Evolutionary conservation across 2,113 vertebrate genomes (phyloP).

Genomic region (Anser cygnoides): DNA sequence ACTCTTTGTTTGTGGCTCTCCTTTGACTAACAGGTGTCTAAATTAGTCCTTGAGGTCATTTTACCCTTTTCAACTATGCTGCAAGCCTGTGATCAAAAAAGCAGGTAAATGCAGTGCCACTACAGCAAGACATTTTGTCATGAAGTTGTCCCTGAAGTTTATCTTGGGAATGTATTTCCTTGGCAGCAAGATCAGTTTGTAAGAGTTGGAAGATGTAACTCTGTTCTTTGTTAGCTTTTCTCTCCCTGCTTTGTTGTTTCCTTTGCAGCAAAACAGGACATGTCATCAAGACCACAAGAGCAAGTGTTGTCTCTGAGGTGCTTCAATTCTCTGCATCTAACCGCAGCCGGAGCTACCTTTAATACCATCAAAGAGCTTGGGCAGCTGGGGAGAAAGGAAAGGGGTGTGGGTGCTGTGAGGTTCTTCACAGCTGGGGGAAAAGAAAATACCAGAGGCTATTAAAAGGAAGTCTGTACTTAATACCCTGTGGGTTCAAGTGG

Average conservation of each 20-base stretch:
- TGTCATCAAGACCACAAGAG: neutral
- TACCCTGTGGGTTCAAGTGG: neutral
- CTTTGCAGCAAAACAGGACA: neutral
- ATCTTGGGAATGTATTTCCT: fast-evolving
- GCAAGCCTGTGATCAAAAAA: neutral
- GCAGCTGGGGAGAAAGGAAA: neutral
- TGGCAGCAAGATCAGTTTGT: neutral
- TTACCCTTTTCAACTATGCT: fast-evolving
- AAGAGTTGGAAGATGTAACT: fast-evolving
- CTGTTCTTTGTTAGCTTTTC: neutral
- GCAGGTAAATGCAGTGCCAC: neutral
- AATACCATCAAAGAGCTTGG: neutral
- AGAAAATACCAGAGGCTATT: neutral
- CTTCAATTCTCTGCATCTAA: neutral
- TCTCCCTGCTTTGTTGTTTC: fast-evolving
- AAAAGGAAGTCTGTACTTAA: neutral
- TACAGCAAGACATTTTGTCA: fast-evolving
- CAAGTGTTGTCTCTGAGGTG: neutral
- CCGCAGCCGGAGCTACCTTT: neutral
- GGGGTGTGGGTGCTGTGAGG: neutral
- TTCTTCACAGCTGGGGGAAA: neutral
- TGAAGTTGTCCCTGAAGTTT: neutral
- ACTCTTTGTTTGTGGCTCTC: neutral
- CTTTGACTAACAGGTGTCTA: neutral
- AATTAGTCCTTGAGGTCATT: neutral